phyloP scores from a whole-genome alignment of 1,140 invertebrate species.

The Caenorhabditis briggsae region DNA sequence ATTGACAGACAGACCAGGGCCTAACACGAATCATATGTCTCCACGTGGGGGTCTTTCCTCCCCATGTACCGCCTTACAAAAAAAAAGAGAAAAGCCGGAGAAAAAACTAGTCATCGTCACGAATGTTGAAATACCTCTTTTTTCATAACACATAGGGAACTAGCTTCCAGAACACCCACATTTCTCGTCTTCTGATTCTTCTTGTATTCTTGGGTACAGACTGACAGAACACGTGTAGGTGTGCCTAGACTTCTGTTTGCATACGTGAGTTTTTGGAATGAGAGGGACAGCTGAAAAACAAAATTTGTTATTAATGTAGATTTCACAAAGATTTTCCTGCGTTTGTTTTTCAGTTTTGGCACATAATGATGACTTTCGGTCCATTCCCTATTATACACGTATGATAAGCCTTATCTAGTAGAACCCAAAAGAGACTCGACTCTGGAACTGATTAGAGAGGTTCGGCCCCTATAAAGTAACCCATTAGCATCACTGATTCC shows the following conservation, averaged over 20 bases:
- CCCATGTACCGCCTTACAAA: not conserved
- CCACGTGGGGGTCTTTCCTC: conserved; percentile 17
- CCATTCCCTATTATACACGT: not conserved
- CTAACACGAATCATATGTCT: conserved; percentile 46
- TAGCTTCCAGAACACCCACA: conserved; percentile 19
- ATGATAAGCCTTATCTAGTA: conserved; percentile 6
- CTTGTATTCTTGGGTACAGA: not conserved
- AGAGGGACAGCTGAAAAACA: too few relatives aligned
- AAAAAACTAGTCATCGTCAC: conserved; percentile 17
- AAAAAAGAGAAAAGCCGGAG: conserved; percentile 40
- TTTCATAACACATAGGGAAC: not conserved
- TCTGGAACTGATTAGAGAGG: not conserved
- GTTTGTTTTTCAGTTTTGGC: too few relatives aligned
- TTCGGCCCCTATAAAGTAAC: too few relatives aligned
- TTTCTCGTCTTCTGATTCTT: not conserved
- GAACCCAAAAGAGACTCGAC: not conserved
- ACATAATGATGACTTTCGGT: not conserved
- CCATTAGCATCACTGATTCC: too few relatives aligned
- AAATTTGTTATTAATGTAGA: too few relatives aligned
- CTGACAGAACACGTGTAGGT: too few relatives aligned
- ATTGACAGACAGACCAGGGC: conserved; percentile 27
- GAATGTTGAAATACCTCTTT: conserved; percentile 49
- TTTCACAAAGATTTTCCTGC: too few relatives aligned
- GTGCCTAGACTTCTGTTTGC: too few relatives aligned
- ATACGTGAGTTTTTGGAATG: too few relatives aligned